phyloP scores from a whole-genome alignment of 1,140 invertebrate genomes.

The Macrotrachela quadricornifera region DNA sequence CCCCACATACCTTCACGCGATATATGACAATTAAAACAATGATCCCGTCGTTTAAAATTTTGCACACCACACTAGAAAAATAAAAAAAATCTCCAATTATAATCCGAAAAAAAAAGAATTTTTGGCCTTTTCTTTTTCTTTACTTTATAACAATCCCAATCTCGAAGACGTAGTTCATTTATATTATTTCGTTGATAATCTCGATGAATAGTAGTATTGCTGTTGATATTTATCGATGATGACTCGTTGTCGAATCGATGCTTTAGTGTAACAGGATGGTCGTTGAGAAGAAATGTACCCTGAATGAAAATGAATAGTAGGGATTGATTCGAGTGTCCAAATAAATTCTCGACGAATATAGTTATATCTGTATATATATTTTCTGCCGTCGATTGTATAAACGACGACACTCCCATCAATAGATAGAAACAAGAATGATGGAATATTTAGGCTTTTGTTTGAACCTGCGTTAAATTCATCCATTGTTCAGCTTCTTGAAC shows the following conservation, averaged over 20 bases:
- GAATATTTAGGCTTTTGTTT: no score
- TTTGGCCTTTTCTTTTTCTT: not conserved
- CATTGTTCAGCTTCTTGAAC: conserved; percentile 63
- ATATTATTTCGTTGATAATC: not conserved
- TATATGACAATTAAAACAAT: conserved; percentile 67
- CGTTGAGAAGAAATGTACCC: not conserved
- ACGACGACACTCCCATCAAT: no score
- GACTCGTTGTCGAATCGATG: not conserved
- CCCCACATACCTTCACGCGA: conserved; percentile 38
- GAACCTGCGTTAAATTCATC: conserved; percentile 36
- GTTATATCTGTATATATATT: no score
- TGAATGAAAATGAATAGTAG: no score
- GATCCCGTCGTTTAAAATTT: conserved; percentile 68
- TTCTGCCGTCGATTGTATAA: no score
- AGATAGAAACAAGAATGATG: no score
- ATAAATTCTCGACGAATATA: no score
- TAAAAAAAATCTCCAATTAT: conserved; percentile 6
- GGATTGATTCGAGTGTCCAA: no score
- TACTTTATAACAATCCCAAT: no score
- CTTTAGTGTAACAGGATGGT: not conserved
- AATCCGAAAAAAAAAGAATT: no score
- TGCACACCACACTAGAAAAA: conserved; percentile 58
- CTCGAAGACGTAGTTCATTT: no score
- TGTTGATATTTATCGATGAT: not conserved
- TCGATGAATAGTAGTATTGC: not conserved